Base-by-base conservation (phyloP, 1,140 invertebrate species). In the Ephestia elutella region DNA sequence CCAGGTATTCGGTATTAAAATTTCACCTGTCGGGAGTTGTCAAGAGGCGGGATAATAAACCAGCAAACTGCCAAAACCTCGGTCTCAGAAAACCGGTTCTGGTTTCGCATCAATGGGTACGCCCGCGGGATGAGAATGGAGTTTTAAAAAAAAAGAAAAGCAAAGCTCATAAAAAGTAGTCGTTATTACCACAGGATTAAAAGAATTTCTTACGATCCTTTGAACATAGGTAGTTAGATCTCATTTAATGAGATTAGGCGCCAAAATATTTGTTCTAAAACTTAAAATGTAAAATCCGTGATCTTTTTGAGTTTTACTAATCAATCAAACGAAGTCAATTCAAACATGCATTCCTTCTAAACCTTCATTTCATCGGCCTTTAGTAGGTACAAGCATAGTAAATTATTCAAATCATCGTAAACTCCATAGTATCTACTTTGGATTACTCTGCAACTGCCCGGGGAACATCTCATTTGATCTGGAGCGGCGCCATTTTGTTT, bases 391-490 rank as follows among this genome's bases (percentile, higher is more conserved):
- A 44, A 44, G 30, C 30, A 32, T 32, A 44, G 19, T 53, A 9
- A 53, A 53, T 53, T 53, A 53, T 53, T 53, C 20, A 53, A 53
- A 53, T 25, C 13, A 53, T 53, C 50, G 20, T 25, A 53, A 53
- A 53, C 50, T 53, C 13, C 17, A 13, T 7, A n/a, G 13, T 53
- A 53, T 53, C 50, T 53, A 17, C 21, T 10, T 25, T 11, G 50
- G 10, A 54, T 28, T 62, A 55, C 66, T 59, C 62, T 60, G 59
- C 18, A 15, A 44, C 38, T 55, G 59, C 61, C 67, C 38, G 30
- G 49, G 63, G 60, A 57, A 53, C 35, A 35, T 60, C 69, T 71
- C 72, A 75, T 80, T 82, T 80, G 75, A 82, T 76, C 78, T 80
- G 80, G 78, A 80, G 78, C 80, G 70, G 56, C 54, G 68, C 65